Evolutionary conservation across 2,113 vertebrate species (phyloP), one percentile per base, ranked within the genome.

Genomic region (Anser brachyrhynchus): DNA sequence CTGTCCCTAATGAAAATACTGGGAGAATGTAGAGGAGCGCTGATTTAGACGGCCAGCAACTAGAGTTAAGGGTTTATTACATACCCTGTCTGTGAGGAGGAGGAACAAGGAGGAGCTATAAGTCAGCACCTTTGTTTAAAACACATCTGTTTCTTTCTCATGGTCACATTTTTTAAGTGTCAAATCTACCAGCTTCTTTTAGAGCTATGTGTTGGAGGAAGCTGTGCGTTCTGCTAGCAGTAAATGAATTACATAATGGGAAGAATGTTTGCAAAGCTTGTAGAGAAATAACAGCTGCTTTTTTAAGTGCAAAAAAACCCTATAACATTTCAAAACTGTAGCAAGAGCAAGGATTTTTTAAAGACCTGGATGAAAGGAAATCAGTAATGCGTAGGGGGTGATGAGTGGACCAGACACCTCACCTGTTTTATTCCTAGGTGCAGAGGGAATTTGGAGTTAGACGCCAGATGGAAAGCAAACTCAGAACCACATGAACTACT

Each of bases 201-300:
- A 76, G 44, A 90, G 58, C 77, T 72, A 14, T 1, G 8, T 90
- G 57, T 22, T 87, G 59, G 85, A 93, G 84, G 69, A 93, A 91
- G 51, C 85, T 79, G 83, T 82, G 94, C 69, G 73, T 93, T 91
- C 90, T 91, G 77, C 92, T 94, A 92, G 91, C 90, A 92, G 80
- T 64, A 92, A 96, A 92, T 94, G 80, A 96, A 54, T 96, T 97
- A 91, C 85, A 95, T 91, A 96, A 93, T 62, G 44, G 66, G 87
- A 87, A 86, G 83, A 93, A 81, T 72, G 84, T 94, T 94, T 90
- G 92, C 75, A 72, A 84, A 90, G 80, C 76, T 90, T 92, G 83
- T 51, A 90, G 92, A 97, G 93, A 90, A 96, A 76, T 76, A 95
- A 77, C 96, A 97, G 93, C 95, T 96, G 94, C 59, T 92, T 92